Conservation (phyloP, 1,140 invertebrate species). For the Polypedilum vanderplanki region DNA sequence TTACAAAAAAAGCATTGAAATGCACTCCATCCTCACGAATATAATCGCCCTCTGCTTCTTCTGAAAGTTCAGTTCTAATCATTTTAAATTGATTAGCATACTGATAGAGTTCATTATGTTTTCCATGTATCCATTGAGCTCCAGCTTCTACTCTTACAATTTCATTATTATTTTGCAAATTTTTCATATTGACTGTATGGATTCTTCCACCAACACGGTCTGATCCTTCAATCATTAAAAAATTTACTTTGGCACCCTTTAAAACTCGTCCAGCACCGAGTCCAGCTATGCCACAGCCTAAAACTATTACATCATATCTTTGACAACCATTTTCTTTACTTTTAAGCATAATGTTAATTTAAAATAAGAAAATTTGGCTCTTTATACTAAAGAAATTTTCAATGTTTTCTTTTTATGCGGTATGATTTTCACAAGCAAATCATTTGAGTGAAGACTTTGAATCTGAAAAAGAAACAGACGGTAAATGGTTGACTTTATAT, state of each 20-base stretch:
- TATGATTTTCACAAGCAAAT: no score
- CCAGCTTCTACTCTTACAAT: slow-evolving; percentile 53
- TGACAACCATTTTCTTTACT: no score
- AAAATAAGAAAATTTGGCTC: no score
- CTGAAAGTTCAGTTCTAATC: slow-evolving; percentile 44
- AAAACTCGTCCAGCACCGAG: slow-evolving; percentile 48
- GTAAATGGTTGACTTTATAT: neutral
- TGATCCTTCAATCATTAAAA: slow-evolving; percentile 49
- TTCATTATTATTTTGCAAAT: slow-evolving; percentile 32
- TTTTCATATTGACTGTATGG: slow-evolving; percentile 42
- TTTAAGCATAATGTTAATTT: no score
- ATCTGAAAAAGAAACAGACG: no score
- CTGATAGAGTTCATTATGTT: slow-evolving; percentile 51
- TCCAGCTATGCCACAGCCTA: slow-evolving; percentile 50
- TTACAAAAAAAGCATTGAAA: slow-evolving; percentile 44
- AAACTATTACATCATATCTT: slow-evolving; percentile 42
- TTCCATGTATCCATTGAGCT: slow-evolving; percentile 70
- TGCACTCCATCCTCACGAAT: slow-evolving; percentile 47
- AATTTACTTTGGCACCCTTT: slow-evolving; percentile 44
- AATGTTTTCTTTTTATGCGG: no score
- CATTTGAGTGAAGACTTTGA: no score
- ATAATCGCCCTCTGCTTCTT: slow-evolving; percentile 50
- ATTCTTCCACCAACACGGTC: slow-evolving; percentile 56
- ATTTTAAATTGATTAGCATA: slow-evolving; percentile 44
- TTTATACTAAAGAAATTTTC: no score